Base-by-base conservation (phyloP, 2,113 vertebrate genomes). In the Rafetus swinhoei region DNA sequence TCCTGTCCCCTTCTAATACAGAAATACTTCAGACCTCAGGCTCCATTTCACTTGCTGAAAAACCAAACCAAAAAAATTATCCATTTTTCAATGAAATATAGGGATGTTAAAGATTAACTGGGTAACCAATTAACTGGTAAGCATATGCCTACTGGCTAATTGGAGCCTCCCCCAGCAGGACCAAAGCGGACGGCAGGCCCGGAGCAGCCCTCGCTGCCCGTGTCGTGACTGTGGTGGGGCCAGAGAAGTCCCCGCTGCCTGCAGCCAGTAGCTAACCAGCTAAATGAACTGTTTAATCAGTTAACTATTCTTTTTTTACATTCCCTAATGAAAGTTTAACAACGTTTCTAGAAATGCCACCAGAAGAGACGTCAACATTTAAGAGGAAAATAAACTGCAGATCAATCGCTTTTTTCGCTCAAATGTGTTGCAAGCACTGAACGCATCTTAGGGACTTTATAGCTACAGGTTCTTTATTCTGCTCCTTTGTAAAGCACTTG, bases 1-100 rank as follows among this genome's bases (percentile, higher is more conserved):
- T n/a, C 13, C 45, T 21, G 35, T 84, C 35, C 25, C 53, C 80
- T 1, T 15, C 9, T 54, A 86, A 77, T 2, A 50, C 18, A 84
- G 60, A 55, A 91, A 59, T 5, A 0, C 0, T 0, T 10, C 4
- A 39, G 14, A 27, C 5, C 14, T 52, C 56, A 35, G 35, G 65
- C n/a, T 69, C 25, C 35, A 3, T 45, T 81, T 55, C 54, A 35
- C 7, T 45, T 35, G 50, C 29, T 65, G 62, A 65, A 72, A 72
- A 72, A 69, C 32, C n/a, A 18, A 65, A 59, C 14, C 55, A 56
- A 32, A 35, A 6, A 22, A 45, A 45, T 5, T 45, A 2, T 39
- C 19, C 4, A 74, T 35, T 74, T 74, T 74, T 72, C 9, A 72
- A 72, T 72, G 16, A 45, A 45, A 45, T 45, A 45, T 45, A 45